Evolutionary conservation across 1,140 invertebrate species (phyloP), one percentile per base, ranked within the genome.

Genomic region (Arctopsyche grandis): DNA sequence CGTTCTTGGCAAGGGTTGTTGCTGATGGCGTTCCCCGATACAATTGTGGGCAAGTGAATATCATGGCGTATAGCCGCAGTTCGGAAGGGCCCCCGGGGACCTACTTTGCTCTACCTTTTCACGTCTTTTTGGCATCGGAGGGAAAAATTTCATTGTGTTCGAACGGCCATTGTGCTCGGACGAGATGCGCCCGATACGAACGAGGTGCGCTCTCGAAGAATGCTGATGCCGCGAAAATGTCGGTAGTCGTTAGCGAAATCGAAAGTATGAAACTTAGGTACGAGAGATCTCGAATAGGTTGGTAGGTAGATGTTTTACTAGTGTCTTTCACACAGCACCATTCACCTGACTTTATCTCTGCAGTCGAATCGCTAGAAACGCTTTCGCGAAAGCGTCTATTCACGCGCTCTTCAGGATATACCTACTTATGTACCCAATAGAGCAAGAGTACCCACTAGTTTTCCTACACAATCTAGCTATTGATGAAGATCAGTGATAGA

Each of bases 21-120:
- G 79, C 75, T 80, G 79, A 80, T 80, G 75, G 79, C 75, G 69
- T 38, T 75, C 29, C 76, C 76, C 75, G 79, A 80, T 80, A 80
- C 79, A 60, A 80, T 80, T 80, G 79, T 80, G 75, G 75, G 60
- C 79, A 80, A 80, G 79, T 80, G 79, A 80, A 80, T 80, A 80
- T 80, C 79, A 77, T 75, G 48, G 38, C 29, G 24, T 19, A 79
- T 52, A 52, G 16, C 48, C 1, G 60, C 75, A 75, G 73, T 77
- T 60, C 26, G 46, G 79, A 77, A 80, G 74, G 46, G 38, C 48
- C 48, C 48, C 48, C 48, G 10, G 16, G 48, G 48, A 52, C 48
- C 48, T 52, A 14, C 10, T 12, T 52, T 52, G 3, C 48, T 52
- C 48, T 52, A 14, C 78, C 16, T 52, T 52, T 52, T 52, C 48